These are phyloP conservation scores for Bathynomus jamesi DNA, from an alignment of 1,140 invertebrate species.

Conservation along the genomic window DNA sequence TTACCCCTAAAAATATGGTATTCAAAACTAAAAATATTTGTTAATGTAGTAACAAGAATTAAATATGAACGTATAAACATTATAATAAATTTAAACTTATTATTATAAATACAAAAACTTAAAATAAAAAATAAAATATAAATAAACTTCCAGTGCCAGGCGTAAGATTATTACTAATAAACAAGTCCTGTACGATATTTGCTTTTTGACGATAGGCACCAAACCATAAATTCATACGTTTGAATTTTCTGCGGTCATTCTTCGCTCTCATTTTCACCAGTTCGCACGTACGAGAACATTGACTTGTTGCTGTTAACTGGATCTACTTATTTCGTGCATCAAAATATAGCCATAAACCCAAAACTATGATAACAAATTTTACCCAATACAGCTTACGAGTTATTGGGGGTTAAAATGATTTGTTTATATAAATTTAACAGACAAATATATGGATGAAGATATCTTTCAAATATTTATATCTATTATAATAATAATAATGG, in stretches of 20 bases:
- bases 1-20: too few relatives aligned
- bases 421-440: neutral
- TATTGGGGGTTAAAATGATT: neutral
- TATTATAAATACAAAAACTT: neutral
- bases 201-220: neutral
- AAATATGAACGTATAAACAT: neutral
- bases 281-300: neutral
- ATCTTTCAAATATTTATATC: too few relatives aligned
- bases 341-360: too few relatives aligned
- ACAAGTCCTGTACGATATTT: neutral
- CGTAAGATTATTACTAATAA: neutral
- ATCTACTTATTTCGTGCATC: neutral
- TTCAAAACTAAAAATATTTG: too few relatives aligned
- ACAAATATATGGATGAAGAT: too few relatives aligned
- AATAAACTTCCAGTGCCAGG: neutral
- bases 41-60: neutral
- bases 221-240: neutral
- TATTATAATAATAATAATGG: too few relatives aligned
- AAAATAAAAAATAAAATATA: neutral
- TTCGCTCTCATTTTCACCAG: neutral
- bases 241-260: neutral
- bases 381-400: too few relatives aligned
- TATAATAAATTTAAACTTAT: neutral
- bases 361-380: too few relatives aligned
- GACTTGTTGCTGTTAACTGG: neutral